These are phyloP conservation scores for Halesus radiatus DNA, from an alignment of 1,140 invertebrate genomes.

Conservation along the genomic window DNA sequence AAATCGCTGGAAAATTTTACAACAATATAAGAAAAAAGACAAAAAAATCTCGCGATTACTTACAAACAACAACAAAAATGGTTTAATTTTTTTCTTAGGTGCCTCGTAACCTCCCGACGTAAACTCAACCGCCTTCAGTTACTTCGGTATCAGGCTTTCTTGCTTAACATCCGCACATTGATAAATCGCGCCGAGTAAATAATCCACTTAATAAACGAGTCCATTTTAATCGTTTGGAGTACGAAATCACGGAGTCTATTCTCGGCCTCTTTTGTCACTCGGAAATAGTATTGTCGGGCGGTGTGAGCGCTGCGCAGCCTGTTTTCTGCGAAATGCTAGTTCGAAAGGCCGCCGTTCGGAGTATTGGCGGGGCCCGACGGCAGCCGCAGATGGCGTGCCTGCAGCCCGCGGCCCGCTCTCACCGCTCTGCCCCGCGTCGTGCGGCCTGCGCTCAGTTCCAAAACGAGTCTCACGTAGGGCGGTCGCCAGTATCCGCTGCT, in stretches of 20 bases:
- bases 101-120: background rate
- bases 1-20: background rate
- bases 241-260: background rate
- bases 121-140: background rate
- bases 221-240: background rate
- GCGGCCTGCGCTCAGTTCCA: conserved; percentile 1
- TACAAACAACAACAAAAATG: background rate
- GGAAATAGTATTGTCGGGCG: background rate
- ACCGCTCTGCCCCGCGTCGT: background rate
- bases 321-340: conserved; percentile 34
- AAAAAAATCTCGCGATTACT: background rate
- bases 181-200: conserved; percentile 19
- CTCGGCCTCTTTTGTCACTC: conserved; percentile 11
- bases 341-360: conserved; percentile 36
- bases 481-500: background rate
- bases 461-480: background rate
- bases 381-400: conserved; percentile 24
- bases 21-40: background rate
- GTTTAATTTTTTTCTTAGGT: background rate
- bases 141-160: conserved; percentile 18
- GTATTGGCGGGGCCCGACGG: conserved; percentile 17
- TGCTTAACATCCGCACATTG: conserved; percentile 2
- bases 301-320: background rate
- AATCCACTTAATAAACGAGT: conserved; percentile 2
- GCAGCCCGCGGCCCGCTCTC: background rate